Evolutionary conservation across 1,140 invertebrate species (phyloP).

Genomic region (Aphaenogaster rudis): DNA sequence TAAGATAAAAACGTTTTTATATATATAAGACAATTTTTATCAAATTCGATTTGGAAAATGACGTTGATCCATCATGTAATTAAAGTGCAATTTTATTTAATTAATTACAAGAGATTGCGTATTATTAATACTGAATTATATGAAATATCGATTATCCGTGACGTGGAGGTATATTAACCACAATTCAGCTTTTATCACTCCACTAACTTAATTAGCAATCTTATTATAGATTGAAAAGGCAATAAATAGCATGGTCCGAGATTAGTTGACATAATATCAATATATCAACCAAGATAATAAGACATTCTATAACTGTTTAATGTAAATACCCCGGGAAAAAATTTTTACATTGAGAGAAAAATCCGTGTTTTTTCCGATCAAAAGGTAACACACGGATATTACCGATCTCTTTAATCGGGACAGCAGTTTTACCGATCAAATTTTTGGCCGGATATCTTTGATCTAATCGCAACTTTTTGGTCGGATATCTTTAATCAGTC

Average conservation of each 20-base stretch:
- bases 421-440: too few relatives aligned
- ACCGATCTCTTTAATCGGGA: too few relatives aligned
- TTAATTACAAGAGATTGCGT: conserved; percentile 15
- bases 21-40: background rate
- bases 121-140: conserved; percentile 28
- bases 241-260: background rate
- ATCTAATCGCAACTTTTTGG: too few relatives aligned
- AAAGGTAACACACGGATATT: too few relatives aligned
- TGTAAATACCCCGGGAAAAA: background rate
- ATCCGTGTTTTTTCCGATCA: too few relatives aligned
- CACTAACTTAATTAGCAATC: background rate
- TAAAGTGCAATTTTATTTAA: conserved; percentile 7
- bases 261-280: background rate
- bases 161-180: conserved; percentile 9
- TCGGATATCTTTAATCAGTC: too few relatives aligned
- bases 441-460: too few relatives aligned
- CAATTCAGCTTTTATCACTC: background rate
- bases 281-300: background rate
- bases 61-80: conserved; percentile 3
- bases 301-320: background rate
- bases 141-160: conserved; percentile 12
- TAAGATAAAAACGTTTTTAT: background rate
- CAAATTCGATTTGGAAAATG: background rate
- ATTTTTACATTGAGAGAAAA: too few relatives aligned
- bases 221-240: conserved; percentile 1